Evolutionary conservation across 2,113 vertebrate genomes (phyloP), one percentile per base, ranked within the genome.

Genomic region (Siphamia tubifer): DNA sequence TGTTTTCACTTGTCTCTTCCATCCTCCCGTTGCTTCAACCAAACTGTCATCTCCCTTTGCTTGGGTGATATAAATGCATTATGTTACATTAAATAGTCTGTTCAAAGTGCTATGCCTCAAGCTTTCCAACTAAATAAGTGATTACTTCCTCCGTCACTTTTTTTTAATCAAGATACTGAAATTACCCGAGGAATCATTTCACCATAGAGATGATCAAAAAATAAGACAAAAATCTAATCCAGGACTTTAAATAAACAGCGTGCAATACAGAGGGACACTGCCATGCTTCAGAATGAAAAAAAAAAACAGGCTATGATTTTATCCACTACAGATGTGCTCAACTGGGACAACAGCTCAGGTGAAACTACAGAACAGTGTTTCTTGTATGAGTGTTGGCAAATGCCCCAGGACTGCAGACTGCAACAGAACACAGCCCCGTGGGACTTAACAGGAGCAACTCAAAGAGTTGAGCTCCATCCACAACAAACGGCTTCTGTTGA

Each of bases 401-500:
- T 13, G 27, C 66, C 55, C 13, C 13, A 56, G 21, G 71, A 69
- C 43, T 13, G 1, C 20, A 0, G 48, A 62, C 56, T 1, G 57
- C 8, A 45, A 52, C 43, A 69, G 73, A 79, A 68, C 34, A 53
- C 54, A 25, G 24, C 60, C 65, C 39, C 21, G 0, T 1, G 43
- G 69, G 73, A 72, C 43, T 43, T 17, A 36, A 51, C 60, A 11
- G 54, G 36, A 55, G 25, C n/a, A 0, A 25, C 30, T 25, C 8
- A 56, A 76, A 70, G 48, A 54, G 36, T 25, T 47, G 9, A 20
- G 11, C 73, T 76, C 43, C 73, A 53, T 47, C 56, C 52, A 32
- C 52, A 45, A 78, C 62, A 77, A 74, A 77, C 58, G 23, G 40
- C 60, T 49, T 27, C 17, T 13, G 38, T 28, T 77, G 23, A 70